A percentile compares a stretch with the other conserved stretches of the same genome.
Conservation (phyloP, 2,888 invertebrate genomes). For the Meiosimyza decipiens region DNA sequence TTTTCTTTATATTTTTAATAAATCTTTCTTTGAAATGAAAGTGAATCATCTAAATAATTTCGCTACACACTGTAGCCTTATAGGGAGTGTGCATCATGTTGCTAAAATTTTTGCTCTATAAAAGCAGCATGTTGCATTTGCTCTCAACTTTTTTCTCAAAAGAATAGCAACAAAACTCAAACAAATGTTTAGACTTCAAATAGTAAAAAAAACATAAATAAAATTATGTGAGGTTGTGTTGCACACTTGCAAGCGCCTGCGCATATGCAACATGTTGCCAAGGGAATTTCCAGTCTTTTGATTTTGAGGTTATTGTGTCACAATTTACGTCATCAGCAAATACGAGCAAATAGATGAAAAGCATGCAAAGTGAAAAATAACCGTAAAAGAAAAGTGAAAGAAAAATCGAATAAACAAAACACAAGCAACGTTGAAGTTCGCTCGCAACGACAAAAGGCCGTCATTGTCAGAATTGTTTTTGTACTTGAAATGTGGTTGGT, state of each 20-base stretch:
- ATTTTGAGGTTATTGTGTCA: conserved; percentile 54
- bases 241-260: neutral
- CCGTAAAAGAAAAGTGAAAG: neutral
- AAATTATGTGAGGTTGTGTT: neutral
- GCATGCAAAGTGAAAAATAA: neutral
- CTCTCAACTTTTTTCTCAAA: neutral
- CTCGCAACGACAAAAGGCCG: neutral
- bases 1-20: too few species aligned
- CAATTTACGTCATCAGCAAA: conserved; percentile 51
- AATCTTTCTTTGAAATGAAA: too few species aligned
- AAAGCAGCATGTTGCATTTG: neutral
- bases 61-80: too few species aligned
- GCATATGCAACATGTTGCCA: conserved; percentile 28
- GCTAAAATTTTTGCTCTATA: too few species aligned
- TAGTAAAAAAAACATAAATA: neutral
- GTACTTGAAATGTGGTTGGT: conserved; percentile 2
- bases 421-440: neutral
- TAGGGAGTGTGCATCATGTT: too few species aligned
- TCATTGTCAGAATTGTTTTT: neutral
- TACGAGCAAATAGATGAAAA: neutral
- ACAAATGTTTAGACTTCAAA: neutral
- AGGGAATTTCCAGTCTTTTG: conserved; percentile 13
- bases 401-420: neutral
- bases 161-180: too few species aligned
- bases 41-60: too few species aligned